Percentiles rank a stretch among this genome's conserved stretches.
phyloP scores from a whole-genome alignment of 2,113 vertebrate genomes.

The Fukomys damarensis region DNA sequence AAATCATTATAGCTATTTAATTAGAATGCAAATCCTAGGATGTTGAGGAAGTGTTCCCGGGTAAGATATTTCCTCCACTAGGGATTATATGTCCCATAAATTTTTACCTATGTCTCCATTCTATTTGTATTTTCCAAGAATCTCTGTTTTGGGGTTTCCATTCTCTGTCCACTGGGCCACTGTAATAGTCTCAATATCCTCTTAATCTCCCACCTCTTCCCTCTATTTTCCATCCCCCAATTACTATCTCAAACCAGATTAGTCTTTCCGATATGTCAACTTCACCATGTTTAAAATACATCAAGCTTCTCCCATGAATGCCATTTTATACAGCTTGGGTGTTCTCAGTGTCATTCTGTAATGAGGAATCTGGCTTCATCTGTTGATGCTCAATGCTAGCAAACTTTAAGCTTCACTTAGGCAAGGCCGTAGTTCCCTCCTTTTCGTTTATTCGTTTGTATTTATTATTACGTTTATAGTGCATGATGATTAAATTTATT shows the following conservation, averaged over 20 bases:
- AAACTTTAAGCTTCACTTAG: not conserved
- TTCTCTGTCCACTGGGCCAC: not conserved
- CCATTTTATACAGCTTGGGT: not conserved
- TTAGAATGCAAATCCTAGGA: not conserved
- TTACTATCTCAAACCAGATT: not conserved
- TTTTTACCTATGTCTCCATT: not conserved
- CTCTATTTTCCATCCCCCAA: not conserved
- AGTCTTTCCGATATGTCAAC: not conserved
- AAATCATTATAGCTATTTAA: not conserved
- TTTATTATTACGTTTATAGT: not conserved
- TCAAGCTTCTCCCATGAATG: not conserved
- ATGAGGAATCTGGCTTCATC: not conserved
- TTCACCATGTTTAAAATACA: not conserved
- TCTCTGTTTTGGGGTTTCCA: not conserved
- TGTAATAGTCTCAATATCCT: not conserved
- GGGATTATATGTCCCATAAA: not conserved
- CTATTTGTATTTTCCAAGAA: not conserved
- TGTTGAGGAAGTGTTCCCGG: not conserved
- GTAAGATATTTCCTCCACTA: not conserved
- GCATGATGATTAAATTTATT: not conserved
- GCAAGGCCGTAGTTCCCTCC: not conserved
- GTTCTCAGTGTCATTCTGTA: not conserved
- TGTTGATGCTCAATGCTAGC: not conserved
- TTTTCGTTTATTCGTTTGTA: not conserved
- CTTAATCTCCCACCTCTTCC: not conserved